Percentiles rank a stretch among this genome's conserved stretches.
phyloP scores from a whole-genome alignment of 2,888 invertebrate genomes.

The Sphaerophoria taeniata region DNA sequence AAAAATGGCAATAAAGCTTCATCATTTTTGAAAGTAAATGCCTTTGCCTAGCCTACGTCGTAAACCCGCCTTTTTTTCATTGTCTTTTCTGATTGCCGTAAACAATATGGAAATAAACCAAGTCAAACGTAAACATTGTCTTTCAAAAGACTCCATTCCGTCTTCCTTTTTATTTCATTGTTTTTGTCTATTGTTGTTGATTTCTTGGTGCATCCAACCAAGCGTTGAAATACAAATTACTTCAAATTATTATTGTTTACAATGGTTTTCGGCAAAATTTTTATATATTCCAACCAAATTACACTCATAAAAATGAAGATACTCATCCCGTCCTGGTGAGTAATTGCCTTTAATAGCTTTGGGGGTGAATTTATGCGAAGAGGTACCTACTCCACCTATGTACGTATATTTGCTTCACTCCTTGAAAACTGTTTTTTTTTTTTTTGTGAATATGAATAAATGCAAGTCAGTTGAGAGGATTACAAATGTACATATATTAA shows the following conservation, averaged over 20 bases:
- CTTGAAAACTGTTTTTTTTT: conserved; percentile 2
- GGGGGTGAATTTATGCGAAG: neutral
- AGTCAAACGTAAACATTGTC: conserved; percentile 10
- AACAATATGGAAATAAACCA: conserved; percentile 23
- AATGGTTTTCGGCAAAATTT: conserved; percentile 13
- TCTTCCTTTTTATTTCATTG: no score
- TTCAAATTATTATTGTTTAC: conserved; percentile 28
- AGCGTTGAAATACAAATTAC: conserved; percentile 35
- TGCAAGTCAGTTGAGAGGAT: no score
- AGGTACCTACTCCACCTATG: no score
- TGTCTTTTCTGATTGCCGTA: conserved; percentile 2
- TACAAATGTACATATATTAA: no score
- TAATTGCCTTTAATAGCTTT: conserved; percentile 17
- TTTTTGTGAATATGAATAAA: no score
- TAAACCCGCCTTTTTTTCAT: neutral
- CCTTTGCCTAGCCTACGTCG: neutral
- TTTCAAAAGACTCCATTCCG: neutral
- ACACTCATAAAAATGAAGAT: conserved; percentile 22
- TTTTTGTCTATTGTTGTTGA: no score
- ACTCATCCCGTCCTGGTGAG: conserved; percentile 12
- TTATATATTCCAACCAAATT: conserved; percentile 19
- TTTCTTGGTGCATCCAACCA: neutral
- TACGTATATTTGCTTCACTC: neutral
- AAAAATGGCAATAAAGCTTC: neutral
- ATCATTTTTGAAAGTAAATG: neutral